Percentiles rank a stretch among this genome's conserved stretches.
Evolutionary conservation across 2,888 invertebrate genomes (phyloP).

Genomic region (Sthenelais limicola): DNA sequence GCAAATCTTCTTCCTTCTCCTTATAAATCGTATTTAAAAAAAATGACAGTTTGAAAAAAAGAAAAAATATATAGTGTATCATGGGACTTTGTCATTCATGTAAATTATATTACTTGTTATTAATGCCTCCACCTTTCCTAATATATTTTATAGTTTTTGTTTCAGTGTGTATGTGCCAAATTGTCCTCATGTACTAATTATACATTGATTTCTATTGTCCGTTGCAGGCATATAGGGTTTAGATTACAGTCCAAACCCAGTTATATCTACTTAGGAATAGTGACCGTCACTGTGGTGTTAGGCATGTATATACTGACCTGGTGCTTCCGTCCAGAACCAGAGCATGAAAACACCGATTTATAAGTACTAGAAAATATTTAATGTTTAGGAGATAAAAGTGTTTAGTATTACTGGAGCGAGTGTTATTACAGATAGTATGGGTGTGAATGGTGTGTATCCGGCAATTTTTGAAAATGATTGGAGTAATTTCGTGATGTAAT

Average conservation of each 20-base stretch:
- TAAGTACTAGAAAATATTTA: too few species aligned
- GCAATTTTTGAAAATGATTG: too few species aligned
- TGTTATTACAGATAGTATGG: too few species aligned
- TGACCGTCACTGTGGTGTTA: constrained; percentile 62
- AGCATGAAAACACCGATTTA: too few species aligned
- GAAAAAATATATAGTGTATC: not conserved
- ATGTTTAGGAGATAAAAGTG: too few species aligned
- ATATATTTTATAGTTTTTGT: not conserved
- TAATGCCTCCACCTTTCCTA: not conserved
- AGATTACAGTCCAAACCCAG: constrained; percentile 70
- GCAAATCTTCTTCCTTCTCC: not conserved
- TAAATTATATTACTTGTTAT: too few species aligned
- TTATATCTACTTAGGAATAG: constrained; percentile 59
- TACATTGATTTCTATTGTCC: too few species aligned
- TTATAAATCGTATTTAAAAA: not conserved
- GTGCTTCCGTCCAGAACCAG: constrained; percentile 56
- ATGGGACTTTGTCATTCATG: not conserved
- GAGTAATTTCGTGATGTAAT: too few species aligned
- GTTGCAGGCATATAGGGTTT: constrained; percentile 68
- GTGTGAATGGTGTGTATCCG: too few species aligned
- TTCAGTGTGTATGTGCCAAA: too few species aligned
- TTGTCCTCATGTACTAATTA: too few species aligned
- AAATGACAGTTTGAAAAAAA: not conserved
- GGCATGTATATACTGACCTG: constrained; percentile 63
- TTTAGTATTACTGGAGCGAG: too few species aligned